Percentiles rank a stretch among this genome's conserved stretches.
phyloP scores from a whole-genome alignment of 2,113 vertebrate species.

The Oncorhynchus keta region DNA sequence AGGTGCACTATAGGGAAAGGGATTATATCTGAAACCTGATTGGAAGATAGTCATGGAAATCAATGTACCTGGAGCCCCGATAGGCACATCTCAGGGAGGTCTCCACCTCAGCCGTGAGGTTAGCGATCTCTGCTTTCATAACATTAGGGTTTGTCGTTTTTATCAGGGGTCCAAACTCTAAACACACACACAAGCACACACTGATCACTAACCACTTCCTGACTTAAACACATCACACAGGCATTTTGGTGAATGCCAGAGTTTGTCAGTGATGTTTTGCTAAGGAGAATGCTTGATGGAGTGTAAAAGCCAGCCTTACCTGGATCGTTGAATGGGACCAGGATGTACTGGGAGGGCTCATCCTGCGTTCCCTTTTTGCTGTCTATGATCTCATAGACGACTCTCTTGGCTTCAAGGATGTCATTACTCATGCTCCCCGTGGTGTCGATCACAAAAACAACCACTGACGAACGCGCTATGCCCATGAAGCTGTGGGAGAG shows the following conservation, averaged over 20 bases:
- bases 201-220: slow-evolving; percentile 2
- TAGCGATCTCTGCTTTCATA: slow-evolving; percentile 68
- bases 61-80: slow-evolving; percentile 71
- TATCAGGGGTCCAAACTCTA: slow-evolving; percentile 68
- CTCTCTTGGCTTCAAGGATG: slow-evolving; percentile 53
- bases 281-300: no score
- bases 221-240: neutral
- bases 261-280: no score
- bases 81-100: slow-evolving; percentile 69
- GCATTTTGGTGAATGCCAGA: neutral
- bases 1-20: no score
- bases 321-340: slow-evolving; percentile 77
- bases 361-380: slow-evolving; percentile 68
- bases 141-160: slow-evolving; percentile 58
- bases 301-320: slow-evolving; percentile 35
- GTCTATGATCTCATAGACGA: slow-evolving; percentile 64
- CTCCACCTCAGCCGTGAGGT: slow-evolving; percentile 50
- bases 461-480: slow-evolving; percentile 67
- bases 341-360: slow-evolving; percentile 75
- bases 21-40: neutral
- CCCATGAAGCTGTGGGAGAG: slow-evolving; percentile 66
- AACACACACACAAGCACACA: neutral
- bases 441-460: slow-evolving; percentile 77
- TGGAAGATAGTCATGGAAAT: neutral
- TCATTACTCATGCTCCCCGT: slow-evolving; percentile 73